Base-by-base conservation (phyloP, 2,888 invertebrate species). In the Magallana nippona region DNA sequence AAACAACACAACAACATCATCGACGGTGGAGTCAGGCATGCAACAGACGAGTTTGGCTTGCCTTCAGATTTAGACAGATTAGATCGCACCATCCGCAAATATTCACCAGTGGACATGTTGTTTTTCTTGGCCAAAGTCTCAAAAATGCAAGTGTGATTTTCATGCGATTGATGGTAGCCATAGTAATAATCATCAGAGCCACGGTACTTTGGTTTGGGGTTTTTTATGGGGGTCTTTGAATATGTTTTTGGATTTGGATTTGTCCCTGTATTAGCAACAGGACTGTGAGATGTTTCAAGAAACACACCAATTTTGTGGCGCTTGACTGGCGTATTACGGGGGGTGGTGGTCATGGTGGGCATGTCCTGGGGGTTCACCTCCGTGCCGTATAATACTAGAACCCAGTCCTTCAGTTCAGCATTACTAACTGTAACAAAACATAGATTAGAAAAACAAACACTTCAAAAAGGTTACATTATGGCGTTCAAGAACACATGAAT, bases 381-480 rank as follows among this genome's bases (percentile, higher is more conserved):
- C 85, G 98, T 98, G 91, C 98, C 98, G 94, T 98, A 98, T 94
- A 98, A 96, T 93, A 97, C 96, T 94, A 98, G 95, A 87, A 98
- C 97, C 98, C 98, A 98, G 94, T 97, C 97, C 95, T 97, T 97
- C 91, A 98, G 96, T 88, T 97, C 96, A 86, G 98, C 98, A 84
- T 90, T 87, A 44, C 89, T 90, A 87, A 90, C 93, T 93, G 92
- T 85, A 92, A 92, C 89, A 71, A 32, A 71, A 71, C 71, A 71
- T 71, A 32, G 13, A 71, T 27, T 71, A 71, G 13, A 71, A 27
- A 19, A 32, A 44, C 44, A 44, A 44, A 44, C 44, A 44, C 44
- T 44, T 44, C 44, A 44, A 44, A 44, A 60, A 15, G 32, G 55
- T 55, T 22, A 81, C 55, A 22, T 55, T 55, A 57, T 80, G 80